phyloP scores from a whole-genome alignment of 2,113 vertebrate genomes.

The Petrocephalus zakoni region DNA sequence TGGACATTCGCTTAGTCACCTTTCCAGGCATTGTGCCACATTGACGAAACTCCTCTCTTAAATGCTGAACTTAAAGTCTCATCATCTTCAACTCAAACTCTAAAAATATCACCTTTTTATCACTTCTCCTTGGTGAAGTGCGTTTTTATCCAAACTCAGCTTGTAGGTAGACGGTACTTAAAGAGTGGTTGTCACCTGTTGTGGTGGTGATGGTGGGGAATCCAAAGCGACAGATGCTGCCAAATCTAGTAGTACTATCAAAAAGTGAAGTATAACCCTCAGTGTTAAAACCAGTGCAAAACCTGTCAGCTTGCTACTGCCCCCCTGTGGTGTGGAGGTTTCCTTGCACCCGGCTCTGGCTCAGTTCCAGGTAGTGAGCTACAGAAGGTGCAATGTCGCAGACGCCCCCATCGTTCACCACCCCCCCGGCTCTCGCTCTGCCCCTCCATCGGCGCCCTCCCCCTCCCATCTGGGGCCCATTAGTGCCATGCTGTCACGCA shows the following conservation, averaged over 20 bases:
- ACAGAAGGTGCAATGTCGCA: background rate
- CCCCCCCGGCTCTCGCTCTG: conserved; percentile 28
- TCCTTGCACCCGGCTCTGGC: background rate
- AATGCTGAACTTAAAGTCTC: background rate
- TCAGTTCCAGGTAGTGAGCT: background rate
- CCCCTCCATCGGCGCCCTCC: conserved; percentile 30
- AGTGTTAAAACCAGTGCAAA: background rate
- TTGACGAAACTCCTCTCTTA: background rate
- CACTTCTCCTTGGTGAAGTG: background rate
- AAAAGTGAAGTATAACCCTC: background rate
- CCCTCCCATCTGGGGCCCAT: conserved; percentile 54
- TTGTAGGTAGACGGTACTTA: background rate
- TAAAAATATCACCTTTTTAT: background rate
- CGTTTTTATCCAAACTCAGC: background rate
- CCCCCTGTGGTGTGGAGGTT: background rate
- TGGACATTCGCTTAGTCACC: background rate
- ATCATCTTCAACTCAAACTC: background rate
- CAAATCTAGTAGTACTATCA: background rate
- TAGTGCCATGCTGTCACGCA: conserved; percentile 51
- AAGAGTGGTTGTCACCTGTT: background rate
- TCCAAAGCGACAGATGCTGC: background rate
- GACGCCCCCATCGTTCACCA: background rate
- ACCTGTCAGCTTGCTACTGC: background rate
- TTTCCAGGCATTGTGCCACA: background rate
- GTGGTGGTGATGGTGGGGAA: background rate